Evolutionary conservation across 2,888 invertebrate genomes (phyloP), one percentile per base, ranked within the genome.

Genomic region (Euclidia mi): DNA sequence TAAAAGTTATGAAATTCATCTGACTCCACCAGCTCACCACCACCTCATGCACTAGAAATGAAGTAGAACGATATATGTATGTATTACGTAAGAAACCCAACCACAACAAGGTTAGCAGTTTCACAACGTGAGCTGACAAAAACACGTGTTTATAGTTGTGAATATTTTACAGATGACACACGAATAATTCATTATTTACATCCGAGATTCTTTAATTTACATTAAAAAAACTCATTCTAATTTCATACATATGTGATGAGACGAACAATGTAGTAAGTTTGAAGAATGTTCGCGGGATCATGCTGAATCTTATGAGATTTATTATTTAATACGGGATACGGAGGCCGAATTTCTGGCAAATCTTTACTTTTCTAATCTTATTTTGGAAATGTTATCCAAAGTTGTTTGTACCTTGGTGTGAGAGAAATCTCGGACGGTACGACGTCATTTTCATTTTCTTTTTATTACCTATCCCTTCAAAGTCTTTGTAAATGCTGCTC

Each of bases 181-280:
- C 10, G 34, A 35, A 41, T 47, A 25, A 41, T 46, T 42, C 14
- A 31, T 40, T 32, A 28, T 32, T 50, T 38, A 31, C 4, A 2
- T 40, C 12, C 14, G 34, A 42, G 28, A 35, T 46, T 35, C 20
- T 42, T 29, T 42, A 47, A 47, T 9, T 29, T 43, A 43, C 38
- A 48, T 49, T 44, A 41, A 29, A 50, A 34, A 56, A 49, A 45
- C 49, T 45, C 34, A 45, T 56, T 56, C 20, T 45, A 41, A 56
- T 41, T 56, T 45, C 45, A 56, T 56, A 49, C 56, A 56, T 56
- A 29, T 50, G 42, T 35, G 49, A 56, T 56, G 56, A 56, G 49
- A 12, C 11, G 37, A 56, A 56, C 40, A 49, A 44, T 56, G 44
- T 40, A 29, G 18, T 41, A 43, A 45, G 41, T 41, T 56, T 37